Conservation (phyloP, 2,888 invertebrate species). For the Gandaritis pyraliata region DNA sequence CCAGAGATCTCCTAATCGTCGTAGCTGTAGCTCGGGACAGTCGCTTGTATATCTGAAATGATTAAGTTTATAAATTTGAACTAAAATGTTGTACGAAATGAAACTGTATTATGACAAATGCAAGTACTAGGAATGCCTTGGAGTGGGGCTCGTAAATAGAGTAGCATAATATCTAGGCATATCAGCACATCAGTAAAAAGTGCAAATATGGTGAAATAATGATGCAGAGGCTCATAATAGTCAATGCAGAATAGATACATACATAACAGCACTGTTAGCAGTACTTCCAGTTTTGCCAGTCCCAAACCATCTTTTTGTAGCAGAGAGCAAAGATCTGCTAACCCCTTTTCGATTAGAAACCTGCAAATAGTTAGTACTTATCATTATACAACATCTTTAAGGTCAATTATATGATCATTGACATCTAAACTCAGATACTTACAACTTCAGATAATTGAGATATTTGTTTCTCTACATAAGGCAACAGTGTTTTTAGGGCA, state of each 20-base stretch:
- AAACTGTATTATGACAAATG: no score
- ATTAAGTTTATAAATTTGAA: background rate
- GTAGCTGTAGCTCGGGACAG: constrained; percentile 95
- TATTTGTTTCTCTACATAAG: constrained; percentile 96
- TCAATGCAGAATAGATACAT: constrained; percentile 61
- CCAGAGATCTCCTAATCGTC: constrained; percentile 97
- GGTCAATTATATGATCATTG: no score
- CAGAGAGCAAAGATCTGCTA: constrained; percentile 95
- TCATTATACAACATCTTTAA: no score
- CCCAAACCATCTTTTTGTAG: constrained; percentile 98
- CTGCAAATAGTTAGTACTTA: constrained; percentile 54
- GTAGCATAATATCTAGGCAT: no score
- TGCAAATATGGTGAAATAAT: background rate
- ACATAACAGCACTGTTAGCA: constrained; percentile 93
- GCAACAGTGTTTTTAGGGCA: constrained; percentile 92
- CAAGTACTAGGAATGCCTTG: no score
- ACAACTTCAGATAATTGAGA: constrained; percentile 90
- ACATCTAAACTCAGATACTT: constrained; percentile 45
- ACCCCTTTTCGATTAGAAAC: constrained; percentile 95
- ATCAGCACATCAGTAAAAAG: no score
- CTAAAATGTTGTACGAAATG: no score
- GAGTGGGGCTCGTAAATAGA: no score
- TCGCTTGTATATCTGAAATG: constrained; percentile 89
- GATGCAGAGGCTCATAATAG: background rate
- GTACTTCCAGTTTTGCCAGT: constrained; percentile 93